Conservation (phyloP, 2,797 vertebrate species). For the Nothura maculosa region DNA sequence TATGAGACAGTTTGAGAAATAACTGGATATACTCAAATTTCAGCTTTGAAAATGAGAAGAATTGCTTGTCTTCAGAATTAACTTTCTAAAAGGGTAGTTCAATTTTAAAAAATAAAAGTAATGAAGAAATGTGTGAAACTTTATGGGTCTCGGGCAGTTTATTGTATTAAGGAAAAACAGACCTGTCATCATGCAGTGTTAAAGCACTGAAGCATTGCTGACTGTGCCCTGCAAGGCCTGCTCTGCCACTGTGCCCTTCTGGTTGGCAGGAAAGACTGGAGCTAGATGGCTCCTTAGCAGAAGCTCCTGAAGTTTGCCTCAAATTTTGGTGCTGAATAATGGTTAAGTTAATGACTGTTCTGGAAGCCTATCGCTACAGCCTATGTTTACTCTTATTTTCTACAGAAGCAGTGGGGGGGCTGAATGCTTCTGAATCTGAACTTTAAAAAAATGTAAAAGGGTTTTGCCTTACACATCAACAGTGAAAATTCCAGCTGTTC, state of each 20-base stretch:
- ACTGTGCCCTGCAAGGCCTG: not conserved
- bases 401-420: not conserved
- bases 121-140: not conserved
- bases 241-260: not conserved
- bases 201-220: not conserved
- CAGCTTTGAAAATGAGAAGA: not conserved
- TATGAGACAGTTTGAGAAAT: no score
- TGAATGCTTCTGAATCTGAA: not conserved
- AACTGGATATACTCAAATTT: not conserved
- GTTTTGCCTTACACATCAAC: constrained; percentile 1
- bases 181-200: not conserved
- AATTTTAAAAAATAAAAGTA: not conserved
- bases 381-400: not conserved
- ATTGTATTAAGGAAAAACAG: not conserved
- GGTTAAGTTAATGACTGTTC: not conserved
- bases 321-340: not conserved
- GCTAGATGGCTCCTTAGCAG: not conserved
- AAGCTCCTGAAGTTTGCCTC: not conserved
- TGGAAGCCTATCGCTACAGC: not conserved
- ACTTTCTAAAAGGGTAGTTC: not conserved
- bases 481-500: constrained; percentile 15
- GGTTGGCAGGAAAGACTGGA: not conserved
- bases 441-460: constrained; percentile 22
- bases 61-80: not conserved
- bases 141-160: not conserved